A percentile compares a stretch with the other conserved stretches of the same genome.
phyloP scores from a whole-genome alignment of 2,888 invertebrate genomes.

The Sinhomidia bicolor region DNA sequence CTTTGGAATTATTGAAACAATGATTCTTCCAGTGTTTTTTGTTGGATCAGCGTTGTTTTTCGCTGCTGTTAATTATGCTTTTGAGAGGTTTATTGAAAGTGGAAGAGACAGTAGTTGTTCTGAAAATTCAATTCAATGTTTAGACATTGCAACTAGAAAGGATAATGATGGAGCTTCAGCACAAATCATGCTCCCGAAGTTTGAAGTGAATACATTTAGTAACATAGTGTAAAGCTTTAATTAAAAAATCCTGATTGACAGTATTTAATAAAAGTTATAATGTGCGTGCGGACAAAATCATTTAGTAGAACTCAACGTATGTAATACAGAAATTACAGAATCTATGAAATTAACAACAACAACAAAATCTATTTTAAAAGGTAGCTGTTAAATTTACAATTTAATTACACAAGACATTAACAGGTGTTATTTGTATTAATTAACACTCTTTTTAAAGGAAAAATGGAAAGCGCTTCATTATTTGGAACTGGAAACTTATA shows the following conservation, averaged over 20 bases:
- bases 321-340: no score
- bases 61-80: slow-evolving; percentile 66
- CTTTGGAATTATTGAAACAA: no score
- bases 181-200: not conserved
- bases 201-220: not conserved
- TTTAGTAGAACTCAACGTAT: no score
- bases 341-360: no score
- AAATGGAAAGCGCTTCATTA: no score
- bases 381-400: no score
- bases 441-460: no score
- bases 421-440: no score
- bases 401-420: no score
- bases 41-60: slow-evolving; percentile 65
- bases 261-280: not conserved
- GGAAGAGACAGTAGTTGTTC: slow-evolving; percentile 2
- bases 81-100: slow-evolving; percentile 50
- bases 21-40: slow-evolving; percentile 65
- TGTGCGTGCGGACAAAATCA: not conserved
- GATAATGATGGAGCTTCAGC: not conserved
- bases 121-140: slow-evolving; percentile 1
- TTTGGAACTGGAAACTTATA: no score
- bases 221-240: not conserved
- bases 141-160: not conserved
- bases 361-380: no score
- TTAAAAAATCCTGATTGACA: not conserved